These are phyloP conservation scores for Potamarius usumacintae DNA, from an alignment of 2,113 vertebrate genomes.

Conservation along the genomic window DNA sequence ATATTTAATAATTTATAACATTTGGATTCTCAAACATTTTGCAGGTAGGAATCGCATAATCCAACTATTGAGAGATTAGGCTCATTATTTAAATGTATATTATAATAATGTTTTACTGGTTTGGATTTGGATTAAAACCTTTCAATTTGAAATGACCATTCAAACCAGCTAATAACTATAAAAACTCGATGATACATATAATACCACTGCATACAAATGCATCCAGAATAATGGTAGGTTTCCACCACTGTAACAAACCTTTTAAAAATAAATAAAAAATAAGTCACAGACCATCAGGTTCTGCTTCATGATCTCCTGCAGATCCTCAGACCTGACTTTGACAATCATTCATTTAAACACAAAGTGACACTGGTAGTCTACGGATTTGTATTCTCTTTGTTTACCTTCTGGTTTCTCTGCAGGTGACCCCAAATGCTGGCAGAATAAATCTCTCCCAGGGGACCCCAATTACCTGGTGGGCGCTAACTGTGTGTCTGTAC, in stretches of 20 bases:
- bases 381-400: slow-evolving; percentile 39
- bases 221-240: neutral
- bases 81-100: neutral
- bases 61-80: neutral
- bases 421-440: slow-evolving; percentile 99
- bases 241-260: neutral
- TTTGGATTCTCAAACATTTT: neutral
- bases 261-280: neutral
- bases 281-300: neutral
- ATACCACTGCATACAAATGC: neutral
- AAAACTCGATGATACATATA: neutral
- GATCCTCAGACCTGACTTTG: neutral
- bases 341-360: neutral
- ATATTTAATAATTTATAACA: neutral
- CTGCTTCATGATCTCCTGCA: neutral
- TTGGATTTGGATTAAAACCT: neutral
- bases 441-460: slow-evolving; percentile 98
- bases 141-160: neutral
- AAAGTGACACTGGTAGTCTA: neutral
- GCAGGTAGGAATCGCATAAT: neutral
- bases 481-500: slow-evolving; percentile 98
- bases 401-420: slow-evolving; percentile 18
- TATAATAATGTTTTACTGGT: neutral
- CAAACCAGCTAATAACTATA: neutral
- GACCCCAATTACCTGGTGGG: slow-evolving; percentile 99